phyloP scores from a whole-genome alignment of 2,113 vertebrate species.

The Pelobates fuscus region DNA sequence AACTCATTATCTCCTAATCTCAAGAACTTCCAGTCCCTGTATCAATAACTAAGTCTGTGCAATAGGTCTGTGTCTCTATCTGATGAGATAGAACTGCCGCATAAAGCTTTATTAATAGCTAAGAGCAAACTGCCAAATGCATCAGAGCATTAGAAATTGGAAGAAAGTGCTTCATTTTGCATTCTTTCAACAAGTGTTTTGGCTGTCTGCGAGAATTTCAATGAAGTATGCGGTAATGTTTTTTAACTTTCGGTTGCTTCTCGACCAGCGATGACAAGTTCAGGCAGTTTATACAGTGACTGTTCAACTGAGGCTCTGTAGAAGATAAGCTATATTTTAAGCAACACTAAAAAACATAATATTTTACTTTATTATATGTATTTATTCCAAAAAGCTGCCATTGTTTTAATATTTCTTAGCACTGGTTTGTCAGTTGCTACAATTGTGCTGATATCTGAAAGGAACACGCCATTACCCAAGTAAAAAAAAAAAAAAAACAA shows the following conservation, averaged over 20 bases:
- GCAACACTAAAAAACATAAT: too few relatives aligned
- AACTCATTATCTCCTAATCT: slow-evolving; percentile 30
- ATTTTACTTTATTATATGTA: too few relatives aligned
- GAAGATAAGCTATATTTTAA: too few relatives aligned
- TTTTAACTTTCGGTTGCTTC: slow-evolving; percentile 10
- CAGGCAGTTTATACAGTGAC: background rate
- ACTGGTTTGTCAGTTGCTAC: too few relatives aligned
- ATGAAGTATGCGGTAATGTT: slow-evolving; percentile 7
- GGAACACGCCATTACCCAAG: too few relatives aligned
- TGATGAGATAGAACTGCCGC: slow-evolving; percentile 36
- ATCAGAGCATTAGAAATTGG: background rate
- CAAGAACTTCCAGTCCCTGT: slow-evolving; percentile 44
- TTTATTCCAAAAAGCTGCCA: too few relatives aligned
- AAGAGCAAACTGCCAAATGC: slow-evolving; percentile 35
- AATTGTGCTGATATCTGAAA: too few relatives aligned
- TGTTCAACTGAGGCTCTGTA: background rate
- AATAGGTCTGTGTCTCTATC: slow-evolving; percentile 22
- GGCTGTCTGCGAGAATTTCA: slow-evolving; percentile 10
- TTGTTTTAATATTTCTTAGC: too few relatives aligned
- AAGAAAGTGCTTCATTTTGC: slow-evolving; percentile 20
- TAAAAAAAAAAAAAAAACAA: too few relatives aligned
- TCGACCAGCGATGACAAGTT: slow-evolving; percentile 15
- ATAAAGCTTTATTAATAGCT: slow-evolving; percentile 51
- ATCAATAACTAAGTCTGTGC: slow-evolving; percentile 24
- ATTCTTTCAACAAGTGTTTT: slow-evolving; percentile 40